These are phyloP conservation scores for Pseudomyrmex dendroicus DNA, from an alignment of 1,140 invertebrate genomes.

Conservation along the genomic window DNA sequence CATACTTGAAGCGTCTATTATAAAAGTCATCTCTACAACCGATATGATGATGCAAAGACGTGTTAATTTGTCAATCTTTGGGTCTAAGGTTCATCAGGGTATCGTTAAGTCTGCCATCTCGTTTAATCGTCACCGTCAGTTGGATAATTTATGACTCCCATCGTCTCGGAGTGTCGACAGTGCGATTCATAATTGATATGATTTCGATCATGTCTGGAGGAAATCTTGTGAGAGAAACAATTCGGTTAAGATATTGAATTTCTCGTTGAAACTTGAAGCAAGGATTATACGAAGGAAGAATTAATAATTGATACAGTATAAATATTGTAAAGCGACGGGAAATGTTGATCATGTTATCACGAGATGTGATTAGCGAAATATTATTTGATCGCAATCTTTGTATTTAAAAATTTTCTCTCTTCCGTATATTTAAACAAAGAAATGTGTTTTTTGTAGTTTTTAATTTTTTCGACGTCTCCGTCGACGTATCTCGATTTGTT, in stretches of 20 bases:
- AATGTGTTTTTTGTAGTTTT: neutral
- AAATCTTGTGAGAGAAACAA: constrained; percentile 25
- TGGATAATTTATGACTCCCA: constrained; percentile 51
- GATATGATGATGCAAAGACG: constrained; percentile 10
- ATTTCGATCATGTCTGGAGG: constrained; percentile 24
- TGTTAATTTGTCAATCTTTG: constrained; percentile 47
- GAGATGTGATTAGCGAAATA: neutral
- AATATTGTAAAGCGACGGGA: neutral
- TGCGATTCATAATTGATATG: constrained; percentile 46
- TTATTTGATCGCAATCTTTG: neutral
- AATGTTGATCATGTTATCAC: neutral
- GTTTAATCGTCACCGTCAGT: constrained; percentile 23
- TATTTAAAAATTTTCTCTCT: neutral
- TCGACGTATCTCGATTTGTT: neutral
- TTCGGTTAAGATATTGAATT: constrained; percentile 28
- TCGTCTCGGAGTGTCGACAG: constrained; percentile 36
- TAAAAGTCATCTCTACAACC: neutral
- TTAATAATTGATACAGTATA: neutral
- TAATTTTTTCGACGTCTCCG: neutral
- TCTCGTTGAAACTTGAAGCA: neutral
- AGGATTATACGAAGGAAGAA: neutral
- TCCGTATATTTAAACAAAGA: neutral
- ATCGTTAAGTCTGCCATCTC: constrained; percentile 56
- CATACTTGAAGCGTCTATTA: neutral
- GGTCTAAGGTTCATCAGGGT: constrained; percentile 29